Evolutionary conservation across 2,113 vertebrate species (phyloP).

Genomic region (Alces alces): DNA sequence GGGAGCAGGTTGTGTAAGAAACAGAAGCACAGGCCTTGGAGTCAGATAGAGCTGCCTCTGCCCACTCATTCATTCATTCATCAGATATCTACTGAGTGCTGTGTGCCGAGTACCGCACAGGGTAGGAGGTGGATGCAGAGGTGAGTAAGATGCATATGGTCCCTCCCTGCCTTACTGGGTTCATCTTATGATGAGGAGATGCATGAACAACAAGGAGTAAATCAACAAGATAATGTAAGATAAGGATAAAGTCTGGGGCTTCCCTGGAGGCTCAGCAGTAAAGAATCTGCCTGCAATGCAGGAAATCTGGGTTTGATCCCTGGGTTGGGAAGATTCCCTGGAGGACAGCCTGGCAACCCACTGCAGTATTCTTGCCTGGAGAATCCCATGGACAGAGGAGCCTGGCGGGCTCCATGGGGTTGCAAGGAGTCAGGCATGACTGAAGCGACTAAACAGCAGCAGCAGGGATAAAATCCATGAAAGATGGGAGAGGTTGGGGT

Average conservation of each 20-base stretch:
- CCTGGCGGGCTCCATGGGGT: neutral
- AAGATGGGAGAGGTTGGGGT: neutral
- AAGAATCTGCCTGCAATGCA: neutral
- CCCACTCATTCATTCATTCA: neutral
- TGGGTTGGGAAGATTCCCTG: neutral
- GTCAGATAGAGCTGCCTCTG: neutral
- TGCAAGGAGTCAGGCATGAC: neutral
- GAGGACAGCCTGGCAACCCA: neutral
- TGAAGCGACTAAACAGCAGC: neutral
- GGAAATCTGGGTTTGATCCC: neutral
- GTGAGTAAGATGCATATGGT: rapidly evolving
- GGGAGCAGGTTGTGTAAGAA: neutral
- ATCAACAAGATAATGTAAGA: neutral
- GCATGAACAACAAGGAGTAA: neutral
- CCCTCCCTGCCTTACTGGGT: neutral
- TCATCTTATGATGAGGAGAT: neutral
- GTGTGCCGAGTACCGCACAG: neutral
- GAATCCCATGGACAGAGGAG: neutral
- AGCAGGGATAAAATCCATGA: neutral
- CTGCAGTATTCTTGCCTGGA: neutral
- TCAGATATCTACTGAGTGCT: neutral
- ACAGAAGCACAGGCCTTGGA: neutral
- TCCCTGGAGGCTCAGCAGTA: neutral
- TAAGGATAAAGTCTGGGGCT: neutral
- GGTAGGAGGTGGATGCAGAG: neutral